Evolutionary conservation across 2,888 invertebrate species (phyloP), one percentile per base, ranked within the genome.

Genomic region (Platycheirus albimanus): DNA sequence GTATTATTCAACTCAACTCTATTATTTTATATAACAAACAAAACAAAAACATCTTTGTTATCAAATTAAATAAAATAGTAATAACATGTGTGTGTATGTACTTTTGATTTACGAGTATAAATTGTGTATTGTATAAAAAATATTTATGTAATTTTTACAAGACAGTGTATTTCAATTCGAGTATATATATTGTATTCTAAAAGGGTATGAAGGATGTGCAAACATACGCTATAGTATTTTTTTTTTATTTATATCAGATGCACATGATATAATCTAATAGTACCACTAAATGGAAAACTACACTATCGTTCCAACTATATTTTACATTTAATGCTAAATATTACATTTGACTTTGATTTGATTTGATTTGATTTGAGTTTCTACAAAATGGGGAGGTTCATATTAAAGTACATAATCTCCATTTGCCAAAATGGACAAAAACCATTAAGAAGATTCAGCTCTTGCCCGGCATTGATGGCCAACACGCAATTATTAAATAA

Each of bases 381-480:
- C 24, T 76, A 58, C 66, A 56, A 74, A 45, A 45, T 79, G 71
- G 85, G 78, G 66, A 87, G 89, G 89, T 89, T 90, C 90, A 90
- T 90, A 90, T 90, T 90, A 90, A 90, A 90, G 90, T 90, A 90
- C 90, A 90, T 90, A 90, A 90, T 90, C 88, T 90, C 90, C 90
- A 90, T 89, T 87, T 89, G 86, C 84, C 89, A 90, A 90, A 90
- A 89, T 90, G 90, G 89, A 88, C 90, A 89, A 90, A 90, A 90
- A 90, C 90, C 90, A 90, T 90, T 90, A 90, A 90, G 88, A 88
- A 88, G 89, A 90, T 90, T 90, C 90, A 88, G 87, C 89, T 88
- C 86, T 86, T 88, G 89, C 89, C 87, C 87, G 87, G 88, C 87
- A 88, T 87, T 86, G 76, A 72, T 61, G 17, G 30, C 72, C 77